Evolutionary conservation across 2,888 invertebrate species (phyloP).

Genomic region (Ennomos quercinarius): DNA sequence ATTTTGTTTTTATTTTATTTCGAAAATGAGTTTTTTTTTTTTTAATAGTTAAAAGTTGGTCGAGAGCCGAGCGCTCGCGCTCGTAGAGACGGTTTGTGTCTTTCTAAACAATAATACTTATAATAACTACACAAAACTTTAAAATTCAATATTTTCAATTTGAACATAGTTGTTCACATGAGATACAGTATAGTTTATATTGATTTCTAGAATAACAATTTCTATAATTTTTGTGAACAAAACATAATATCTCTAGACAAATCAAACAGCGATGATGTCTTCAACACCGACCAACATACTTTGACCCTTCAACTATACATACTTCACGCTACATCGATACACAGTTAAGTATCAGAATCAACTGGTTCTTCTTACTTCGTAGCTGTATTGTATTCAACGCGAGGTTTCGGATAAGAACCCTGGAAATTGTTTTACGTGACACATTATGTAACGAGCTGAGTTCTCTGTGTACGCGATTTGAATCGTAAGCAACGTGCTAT

Average conservation of each 20-base stretch:
- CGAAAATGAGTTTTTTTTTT: too few species aligned
- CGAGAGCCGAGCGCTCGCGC: too few species aligned
- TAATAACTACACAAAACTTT: too few species aligned
- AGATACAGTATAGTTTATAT: constrained; percentile 1
- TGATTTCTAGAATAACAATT: not conserved
- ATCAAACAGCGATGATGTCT: constrained; percentile 40
- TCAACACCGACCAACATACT: constrained; percentile 25
- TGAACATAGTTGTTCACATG: too few species aligned
- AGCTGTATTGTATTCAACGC: constrained; percentile 60
- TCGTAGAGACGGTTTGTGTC: too few species aligned
- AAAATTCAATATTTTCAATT: too few species aligned
- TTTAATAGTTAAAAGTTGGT: too few species aligned
- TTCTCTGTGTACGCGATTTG: constrained; percentile 42
- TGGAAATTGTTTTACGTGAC: constrained; percentile 76
- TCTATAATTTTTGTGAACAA: constrained; percentile 16
- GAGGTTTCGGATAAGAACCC: constrained; percentile 63
- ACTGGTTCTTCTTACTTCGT: constrained; percentile 35
- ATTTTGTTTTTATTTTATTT: too few species aligned
- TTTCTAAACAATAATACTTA: too few species aligned
- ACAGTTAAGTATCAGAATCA: constrained; percentile 29
- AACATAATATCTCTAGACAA: constrained; percentile 35
- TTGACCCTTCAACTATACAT: constrained; percentile 22
- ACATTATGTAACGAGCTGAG: constrained; percentile 63
- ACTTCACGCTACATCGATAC: constrained; percentile 18
- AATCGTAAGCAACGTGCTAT: constrained; percentile 40